Percentiles rank a stretch among this genome's conserved stretches.
Evolutionary conservation across 2,888 invertebrate genomes (phyloP).

Genomic region (Crocallis elinguaria): DNA sequence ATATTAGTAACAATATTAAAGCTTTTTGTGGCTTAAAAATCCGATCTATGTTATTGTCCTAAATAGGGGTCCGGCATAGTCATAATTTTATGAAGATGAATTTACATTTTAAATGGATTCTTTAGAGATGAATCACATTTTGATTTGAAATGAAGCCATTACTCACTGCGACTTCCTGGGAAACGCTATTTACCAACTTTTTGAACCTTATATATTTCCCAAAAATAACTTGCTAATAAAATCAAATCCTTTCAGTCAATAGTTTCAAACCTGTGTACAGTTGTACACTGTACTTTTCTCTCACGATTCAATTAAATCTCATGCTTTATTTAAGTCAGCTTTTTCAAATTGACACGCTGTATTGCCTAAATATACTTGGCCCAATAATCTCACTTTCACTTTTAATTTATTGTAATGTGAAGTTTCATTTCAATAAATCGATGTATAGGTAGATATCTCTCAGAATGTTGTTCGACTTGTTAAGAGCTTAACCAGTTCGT

Average conservation of each 20-base stretch:
- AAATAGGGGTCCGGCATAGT: constrained; percentile 19
- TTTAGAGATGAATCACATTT: constrained; percentile 51
- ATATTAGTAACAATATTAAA: constrained; percentile 37
- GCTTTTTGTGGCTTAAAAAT: constrained; percentile 18
- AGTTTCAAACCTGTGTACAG: neutral
- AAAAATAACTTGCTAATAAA: neutral
- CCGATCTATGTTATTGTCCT: constrained; percentile 11
- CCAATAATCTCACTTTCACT: constrained; percentile 42
- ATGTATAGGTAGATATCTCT: constrained; percentile 34
- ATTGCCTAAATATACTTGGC: constrained; percentile 6
- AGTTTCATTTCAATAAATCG: constrained; percentile 38
- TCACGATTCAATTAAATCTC: neutral
- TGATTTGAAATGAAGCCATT: constrained; percentile 44
- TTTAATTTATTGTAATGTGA: constrained; percentile 35
- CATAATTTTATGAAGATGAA: constrained; percentile 31
- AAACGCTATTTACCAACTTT: neutral
- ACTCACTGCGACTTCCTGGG: constrained; percentile 33
- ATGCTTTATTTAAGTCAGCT: neutral
- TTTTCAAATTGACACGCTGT: neutral
- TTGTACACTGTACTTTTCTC: neutral
- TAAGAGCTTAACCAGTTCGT: constrained; percentile 41
- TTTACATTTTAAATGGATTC: constrained; percentile 50
- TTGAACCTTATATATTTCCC: neutral
- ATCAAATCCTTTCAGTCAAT: neutral
- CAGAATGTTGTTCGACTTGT: constrained; percentile 45